phyloP scores from a whole-genome alignment of 2,797 vertebrate genomes.

The Acrossocheilus wenchowensis region DNA sequence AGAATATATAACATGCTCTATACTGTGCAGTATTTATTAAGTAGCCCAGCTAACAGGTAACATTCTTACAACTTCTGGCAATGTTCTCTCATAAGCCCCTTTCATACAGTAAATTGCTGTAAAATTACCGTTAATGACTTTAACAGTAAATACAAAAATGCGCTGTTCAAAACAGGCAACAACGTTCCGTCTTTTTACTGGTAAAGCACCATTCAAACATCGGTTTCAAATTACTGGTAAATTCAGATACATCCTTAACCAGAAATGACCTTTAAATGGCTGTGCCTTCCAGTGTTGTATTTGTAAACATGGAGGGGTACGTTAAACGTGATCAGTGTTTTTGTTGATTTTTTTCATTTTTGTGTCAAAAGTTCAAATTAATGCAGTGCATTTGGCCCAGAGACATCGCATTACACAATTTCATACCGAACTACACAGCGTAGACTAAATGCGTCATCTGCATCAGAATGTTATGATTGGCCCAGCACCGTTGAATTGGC shows the following conservation, averaged over 20 bases:
- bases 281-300: background rate
- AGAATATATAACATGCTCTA: background rate
- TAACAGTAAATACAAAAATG: background rate
- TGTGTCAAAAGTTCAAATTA: background rate
- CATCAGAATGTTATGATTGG: no score
- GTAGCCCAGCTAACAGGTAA: background rate
- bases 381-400: background rate
- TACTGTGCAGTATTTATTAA: background rate
- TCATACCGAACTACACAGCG: no score
- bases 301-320: background rate
- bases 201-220: background rate
- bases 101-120: background rate
- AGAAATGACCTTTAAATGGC: background rate
- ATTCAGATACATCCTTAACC: background rate
- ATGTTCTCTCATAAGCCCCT: background rate
- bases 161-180: background rate
- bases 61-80: background rate
- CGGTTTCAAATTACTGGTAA: background rate
- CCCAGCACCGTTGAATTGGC: no score
- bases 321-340: background rate
- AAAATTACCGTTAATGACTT: background rate
- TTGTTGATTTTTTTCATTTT: background rate
- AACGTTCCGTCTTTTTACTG: background rate
- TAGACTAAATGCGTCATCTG: no score
- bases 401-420: background rate